Base-by-base conservation (phyloP, 1,140 invertebrate genomes). In the Bombus balteatus region DNA sequence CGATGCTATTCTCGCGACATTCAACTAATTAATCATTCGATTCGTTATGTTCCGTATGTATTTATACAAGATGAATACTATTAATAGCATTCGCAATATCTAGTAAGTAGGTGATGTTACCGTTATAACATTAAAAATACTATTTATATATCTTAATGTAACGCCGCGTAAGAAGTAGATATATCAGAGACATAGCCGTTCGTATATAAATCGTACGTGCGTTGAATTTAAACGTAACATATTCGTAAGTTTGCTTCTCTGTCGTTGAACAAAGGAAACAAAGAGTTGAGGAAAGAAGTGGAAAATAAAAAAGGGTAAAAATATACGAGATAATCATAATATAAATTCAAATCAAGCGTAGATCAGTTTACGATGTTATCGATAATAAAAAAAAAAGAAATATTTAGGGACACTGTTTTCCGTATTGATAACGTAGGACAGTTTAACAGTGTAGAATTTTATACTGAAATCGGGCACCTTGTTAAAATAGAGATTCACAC, bases 81-180 rank as follows among this genome's bases (percentile, higher is more conserved):
- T 87, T 76, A 72, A 87, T 76, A 83, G 88, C 88, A 89, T 88
- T 90, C 89, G 85, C 87, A 89, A 89, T 87, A 92, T 91, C 88
- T 92, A 92, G 91, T 78, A 86, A 81, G 90, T 92, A 94, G 89
- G 89, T 89, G 90, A 94, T 94, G 94, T 95, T 95, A 94, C 92
- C 94, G 94, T 95, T 95, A 94, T 92, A 91, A 90, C 82, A 94
- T 94, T 94, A 92, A 94, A 94, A 91, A 94, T 94, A 94, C 93
- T 94, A 94, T 94, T 94, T 95, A 95, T 95, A 91, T 94, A 94
- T 93, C 92, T 94, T 86, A 91, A 93, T 89, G 89, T 94, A 94
- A 89, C 82, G 88, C 79, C 89, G 86, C 81, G 79, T 93, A 92
- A 92, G 86, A 76, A 91, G 89, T 92, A 90, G 90, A 90, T 89